phyloP scores from a whole-genome alignment of 1,140 invertebrate species.

The Lordiphosa collinella region DNA sequence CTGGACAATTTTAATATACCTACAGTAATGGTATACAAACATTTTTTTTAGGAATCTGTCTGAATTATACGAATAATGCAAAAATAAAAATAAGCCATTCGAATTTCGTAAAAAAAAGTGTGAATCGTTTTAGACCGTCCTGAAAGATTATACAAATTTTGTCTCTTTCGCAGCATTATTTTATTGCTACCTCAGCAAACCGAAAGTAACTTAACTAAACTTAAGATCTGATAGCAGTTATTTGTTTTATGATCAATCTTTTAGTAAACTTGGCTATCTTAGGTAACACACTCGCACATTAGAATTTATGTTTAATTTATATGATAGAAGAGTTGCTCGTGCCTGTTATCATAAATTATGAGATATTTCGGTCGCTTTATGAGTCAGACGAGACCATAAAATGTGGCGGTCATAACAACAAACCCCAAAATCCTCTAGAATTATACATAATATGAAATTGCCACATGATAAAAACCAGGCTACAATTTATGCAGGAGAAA shows the following conservation, averaged over 20 bases:
- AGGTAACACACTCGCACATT: conserved; percentile 3
- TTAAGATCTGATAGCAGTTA: conserved; percentile 8
- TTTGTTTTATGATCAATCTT: conserved; percentile 32
- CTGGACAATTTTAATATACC: no score
- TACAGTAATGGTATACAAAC: no score
- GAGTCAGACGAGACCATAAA: conserved; percentile 50
- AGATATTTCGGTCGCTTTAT: conserved; percentile 57
- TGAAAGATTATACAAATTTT: no score
- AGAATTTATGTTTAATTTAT: conserved; percentile 32
- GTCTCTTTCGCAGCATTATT: no score
- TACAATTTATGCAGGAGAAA: conserved; percentile 61
- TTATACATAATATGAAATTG: conserved; percentile 67
- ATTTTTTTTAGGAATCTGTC: no score
- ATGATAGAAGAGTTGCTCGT: conserved; percentile 26
- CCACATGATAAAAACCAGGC: conserved; percentile 69
- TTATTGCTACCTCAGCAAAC: no score
- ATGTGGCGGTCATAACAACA: conserved; percentile 36
- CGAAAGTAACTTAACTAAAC: no score
- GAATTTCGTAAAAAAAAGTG: no score
- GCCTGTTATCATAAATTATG: conserved; percentile 63
- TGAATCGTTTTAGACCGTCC: no score
- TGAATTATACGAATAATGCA: no score
- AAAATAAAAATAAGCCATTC: no score
- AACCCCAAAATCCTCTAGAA: conserved; percentile 52
- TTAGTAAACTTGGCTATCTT: conserved; percentile 25